These are phyloP conservation scores for Oriolus oriolus DNA, from an alignment of 2,113 vertebrate genomes.

Conservation along the genomic window DNA sequence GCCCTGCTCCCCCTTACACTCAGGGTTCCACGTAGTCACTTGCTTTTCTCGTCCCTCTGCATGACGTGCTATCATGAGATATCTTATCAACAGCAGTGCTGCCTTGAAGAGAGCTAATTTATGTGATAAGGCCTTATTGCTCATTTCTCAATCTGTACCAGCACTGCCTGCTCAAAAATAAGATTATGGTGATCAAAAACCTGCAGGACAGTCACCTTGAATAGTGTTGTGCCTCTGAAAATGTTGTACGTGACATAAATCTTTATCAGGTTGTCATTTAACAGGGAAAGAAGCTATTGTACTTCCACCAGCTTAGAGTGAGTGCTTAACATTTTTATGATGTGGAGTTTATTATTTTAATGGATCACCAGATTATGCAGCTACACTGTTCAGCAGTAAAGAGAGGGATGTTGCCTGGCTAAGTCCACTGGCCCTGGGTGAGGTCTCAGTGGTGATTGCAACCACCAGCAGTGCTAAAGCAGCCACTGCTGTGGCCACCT, in stretches of 20 bases:
- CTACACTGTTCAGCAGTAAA: background rate
- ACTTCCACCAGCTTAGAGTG: background rate
- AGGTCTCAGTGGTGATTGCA: background rate
- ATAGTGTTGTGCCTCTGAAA: background rate
- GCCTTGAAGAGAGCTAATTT: conserved; percentile 32
- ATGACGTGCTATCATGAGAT: background rate
- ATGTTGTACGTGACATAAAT: background rate
- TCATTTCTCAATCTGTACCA: conserved; percentile 18
- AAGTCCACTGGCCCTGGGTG: background rate
- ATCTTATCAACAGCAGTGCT: conserved; percentile 16
- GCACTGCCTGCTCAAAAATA: conserved; percentile 11
- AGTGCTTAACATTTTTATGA: background rate
- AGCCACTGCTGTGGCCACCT: background rate
- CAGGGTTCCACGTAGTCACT: background rate
- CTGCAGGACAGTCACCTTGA: conserved; percentile 10
- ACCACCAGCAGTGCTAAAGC: background rate
- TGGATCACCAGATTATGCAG: conserved; percentile 8
- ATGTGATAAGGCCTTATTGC: conserved; percentile 24
- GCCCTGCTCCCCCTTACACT: background rate
- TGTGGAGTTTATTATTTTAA: conserved; percentile 41
- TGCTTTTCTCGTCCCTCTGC: background rate
- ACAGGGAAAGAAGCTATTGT: background rate
- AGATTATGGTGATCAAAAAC: conserved; percentile 29
- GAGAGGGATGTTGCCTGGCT: background rate
- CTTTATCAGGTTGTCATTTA: background rate